These are phyloP conservation scores for Euwallacea fornicatus DNA, from an alignment of 1,140 invertebrate species.

Conservation along the genomic window DNA sequence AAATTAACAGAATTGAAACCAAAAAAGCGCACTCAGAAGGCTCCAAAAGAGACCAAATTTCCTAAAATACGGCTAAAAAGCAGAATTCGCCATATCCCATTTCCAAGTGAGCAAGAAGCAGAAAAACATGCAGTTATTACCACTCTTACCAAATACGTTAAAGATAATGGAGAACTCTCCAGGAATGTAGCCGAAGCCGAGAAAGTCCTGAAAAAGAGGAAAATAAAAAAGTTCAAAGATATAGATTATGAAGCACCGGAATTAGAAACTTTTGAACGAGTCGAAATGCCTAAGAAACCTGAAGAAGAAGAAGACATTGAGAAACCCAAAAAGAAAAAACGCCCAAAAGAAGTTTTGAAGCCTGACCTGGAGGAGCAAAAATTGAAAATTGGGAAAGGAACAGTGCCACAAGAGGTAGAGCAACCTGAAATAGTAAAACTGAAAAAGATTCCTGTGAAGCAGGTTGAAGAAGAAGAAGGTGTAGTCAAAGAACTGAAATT, in stretches of 20 bases:
- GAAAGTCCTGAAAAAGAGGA: constrained; percentile 63
- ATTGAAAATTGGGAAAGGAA: constrained; percentile 57
- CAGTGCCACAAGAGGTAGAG: constrained; percentile 56
- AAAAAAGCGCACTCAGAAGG: constrained; percentile 44
- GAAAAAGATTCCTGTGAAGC: constrained; percentile 49
- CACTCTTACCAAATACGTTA: constrained; percentile 57
- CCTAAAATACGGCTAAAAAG: constrained; percentile 69
- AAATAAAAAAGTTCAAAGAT: constrained; percentile 63
- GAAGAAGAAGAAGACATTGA: constrained; percentile 40
- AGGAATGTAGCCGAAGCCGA: constrained; percentile 70
- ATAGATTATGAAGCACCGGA: constrained; percentile 72
- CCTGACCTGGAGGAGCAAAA: constrained; percentile 58
- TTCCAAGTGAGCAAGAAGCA: constrained; percentile 57
- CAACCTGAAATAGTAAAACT: constrained; percentile 51
- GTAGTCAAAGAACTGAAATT: constrained; percentile 45
- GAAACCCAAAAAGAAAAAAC: constrained; percentile 38
- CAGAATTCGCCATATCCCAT: constrained; percentile 62
- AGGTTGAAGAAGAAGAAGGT: constrained; percentile 34
- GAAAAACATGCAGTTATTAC: constrained; percentile 58
- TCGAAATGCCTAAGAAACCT: constrained; percentile 54
- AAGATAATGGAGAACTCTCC: constrained; percentile 66
- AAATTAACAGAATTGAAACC: constrained; percentile 45
- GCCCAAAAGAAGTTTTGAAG: constrained; percentile 48
- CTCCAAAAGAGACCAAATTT: constrained; percentile 55
- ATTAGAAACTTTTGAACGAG: constrained; percentile 68